These are phyloP conservation scores for Stylophora pistillata DNA, from an alignment of 64 coral and sea anemone species.

Conservation along the genomic window DNA sequence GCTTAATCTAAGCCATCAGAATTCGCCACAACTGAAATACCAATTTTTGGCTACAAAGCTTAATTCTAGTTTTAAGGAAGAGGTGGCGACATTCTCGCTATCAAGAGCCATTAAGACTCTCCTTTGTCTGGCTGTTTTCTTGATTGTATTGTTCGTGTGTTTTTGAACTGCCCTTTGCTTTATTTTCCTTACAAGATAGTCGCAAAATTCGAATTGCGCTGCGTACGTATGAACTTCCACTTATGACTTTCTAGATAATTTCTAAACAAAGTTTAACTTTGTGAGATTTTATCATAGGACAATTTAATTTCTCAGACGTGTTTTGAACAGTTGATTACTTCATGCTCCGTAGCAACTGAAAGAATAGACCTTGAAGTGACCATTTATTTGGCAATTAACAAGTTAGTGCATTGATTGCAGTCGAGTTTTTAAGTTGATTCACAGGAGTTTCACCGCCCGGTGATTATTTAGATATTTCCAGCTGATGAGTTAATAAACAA, in stretches of 20 bases:
- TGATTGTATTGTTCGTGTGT: slow-evolving; percentile 24
- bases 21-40: not conserved
- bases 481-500: slow-evolving; percentile 88
- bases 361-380: slow-evolving; percentile 21
- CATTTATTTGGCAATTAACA: slow-evolving; percentile 78
- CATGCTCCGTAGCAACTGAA: slow-evolving; percentile 11
- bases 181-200: not conserved
- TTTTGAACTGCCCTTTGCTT: not conserved
- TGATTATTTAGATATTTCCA: slow-evolving; percentile 85
- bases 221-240: not conserved
- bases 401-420: slow-evolving; percentile 37
- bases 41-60: not conserved
- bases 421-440: slow-evolving; percentile 49
- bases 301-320: not conserved
- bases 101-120: slow-evolving; percentile 24
- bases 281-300: not conserved
- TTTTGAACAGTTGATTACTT: not conserved
- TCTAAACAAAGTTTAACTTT: not conserved
- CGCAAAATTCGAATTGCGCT: not conserved
- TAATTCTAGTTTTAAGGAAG: slow-evolving; percentile 25
- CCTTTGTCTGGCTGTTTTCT: not conserved
- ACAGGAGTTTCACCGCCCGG: slow-evolving; percentile 44
- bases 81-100: not conserved
- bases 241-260: not conserved
- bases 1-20: not conserved